A percentile compares a stretch with the other conserved stretches of the same genome.
These are phyloP conservation scores for Ladona fulva DNA, from an alignment of 1,140 invertebrate genomes.

Conservation along the genomic window DNA sequence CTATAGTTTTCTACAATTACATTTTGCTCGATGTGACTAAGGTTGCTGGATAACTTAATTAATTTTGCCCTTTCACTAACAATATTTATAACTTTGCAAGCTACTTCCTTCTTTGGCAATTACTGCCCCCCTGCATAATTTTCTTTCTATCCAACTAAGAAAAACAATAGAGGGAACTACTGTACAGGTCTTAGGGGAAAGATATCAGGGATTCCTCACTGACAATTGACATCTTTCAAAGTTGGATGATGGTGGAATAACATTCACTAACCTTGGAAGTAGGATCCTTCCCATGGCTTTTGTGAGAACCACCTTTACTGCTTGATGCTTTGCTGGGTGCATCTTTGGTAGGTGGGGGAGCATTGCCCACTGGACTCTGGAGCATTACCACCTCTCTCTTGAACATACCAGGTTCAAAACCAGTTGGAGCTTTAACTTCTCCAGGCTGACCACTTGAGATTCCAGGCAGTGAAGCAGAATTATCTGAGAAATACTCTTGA, in stretches of 20 bases:
- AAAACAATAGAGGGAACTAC: too few relatives aligned
- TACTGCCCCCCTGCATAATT: too few relatives aligned
- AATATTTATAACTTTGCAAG: too few relatives aligned
- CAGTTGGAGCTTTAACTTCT: conserved; percentile 48
- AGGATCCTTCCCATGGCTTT: background rate
- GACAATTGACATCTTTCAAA: too few relatives aligned
- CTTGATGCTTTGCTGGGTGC: conserved; percentile 18
- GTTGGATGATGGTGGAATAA: conserved; percentile 12
- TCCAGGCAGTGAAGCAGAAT: conserved; percentile 62
- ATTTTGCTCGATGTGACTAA: too few relatives aligned
- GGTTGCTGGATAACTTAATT: too few relatives aligned
- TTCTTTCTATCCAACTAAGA: too few relatives aligned
- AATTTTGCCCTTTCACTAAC: too few relatives aligned
- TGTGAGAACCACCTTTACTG: background rate
- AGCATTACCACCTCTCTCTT: conserved; percentile 39
- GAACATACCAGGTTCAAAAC: conserved; percentile 74
- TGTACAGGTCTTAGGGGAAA: too few relatives aligned
- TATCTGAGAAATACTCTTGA: conserved; percentile 64
- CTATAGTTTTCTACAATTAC: too few relatives aligned
- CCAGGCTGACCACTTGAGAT: conserved; percentile 38
- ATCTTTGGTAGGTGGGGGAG: conserved; percentile 27
- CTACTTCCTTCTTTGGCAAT: too few relatives aligned
- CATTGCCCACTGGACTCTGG: conserved; percentile 6
- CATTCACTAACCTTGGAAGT: conserved; percentile 17
- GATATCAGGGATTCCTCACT: too few relatives aligned